Evolutionary conservation across 1,140 invertebrate species (phyloP), one percentile per base, ranked within the genome.

Genomic region (Drosophila aff.): DNA sequence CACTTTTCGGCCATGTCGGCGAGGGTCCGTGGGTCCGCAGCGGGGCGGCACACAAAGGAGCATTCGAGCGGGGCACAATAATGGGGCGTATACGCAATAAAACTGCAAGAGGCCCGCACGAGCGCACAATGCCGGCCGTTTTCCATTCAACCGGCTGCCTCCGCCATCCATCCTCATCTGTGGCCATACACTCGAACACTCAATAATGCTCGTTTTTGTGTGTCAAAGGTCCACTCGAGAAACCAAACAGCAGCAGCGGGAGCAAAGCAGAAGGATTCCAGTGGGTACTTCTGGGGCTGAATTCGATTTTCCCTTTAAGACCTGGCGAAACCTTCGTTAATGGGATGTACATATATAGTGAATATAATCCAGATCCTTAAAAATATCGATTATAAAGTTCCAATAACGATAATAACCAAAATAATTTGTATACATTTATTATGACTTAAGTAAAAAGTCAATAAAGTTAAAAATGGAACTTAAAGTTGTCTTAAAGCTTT

Each of bases 131-230:
- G 61, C 38, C n/a, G 58, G 28, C 58, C 41, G 21, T 66, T 62
- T 41, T 28, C 57, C 57, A 31, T 36, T 46, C 57, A 58, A 8
- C 52, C 52, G 18, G 31, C 66, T 26, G 9, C 16, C 44, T 31
- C 26, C 11, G 40, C 55, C 73, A 46, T 72, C 52, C 52, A 40
- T 53, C 31, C 62, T 33, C 44, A 58, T 59, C 57, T 47, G 64
- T 26, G 53, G 40, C 69, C 74, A 50, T 76, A 72, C 53, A 40
- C 69, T 82, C 62, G 79, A 74, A 79, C 72, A 81, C 84, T 87
- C 81, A 87, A 87, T 87, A 89, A 83, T 72, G 84, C 77, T 74
- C 58, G 44, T 67, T 81, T 86, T 87, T 87, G 83, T 87, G 77
- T 84, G 84, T 87, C 84, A 87, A 84, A 89, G 81, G 84, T 76